Percentiles rank a stretch among this genome's conserved stretches.
phyloP scores from a whole-genome alignment of 2,888 invertebrate species.

The Caenorhabditis auriculariae region DNA sequence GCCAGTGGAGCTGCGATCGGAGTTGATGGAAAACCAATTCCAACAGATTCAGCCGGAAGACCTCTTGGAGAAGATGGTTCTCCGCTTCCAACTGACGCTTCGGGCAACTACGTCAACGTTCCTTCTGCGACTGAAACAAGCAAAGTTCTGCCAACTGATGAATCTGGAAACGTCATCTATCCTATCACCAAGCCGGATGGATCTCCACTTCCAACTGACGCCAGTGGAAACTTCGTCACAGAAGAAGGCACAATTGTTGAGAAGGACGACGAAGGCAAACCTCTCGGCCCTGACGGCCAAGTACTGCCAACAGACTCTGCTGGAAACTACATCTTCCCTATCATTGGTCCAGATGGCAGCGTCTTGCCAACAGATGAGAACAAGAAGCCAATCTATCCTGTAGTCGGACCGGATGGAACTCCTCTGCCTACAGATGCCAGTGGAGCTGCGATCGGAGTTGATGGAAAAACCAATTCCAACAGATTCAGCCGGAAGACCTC shows the following conservation, averaged over 20 bases:
- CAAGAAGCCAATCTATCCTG: conserved; percentile 5
- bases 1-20: conserved; percentile 6
- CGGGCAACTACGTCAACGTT: conserved; percentile 12
- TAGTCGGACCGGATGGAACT: conserved; percentile 13
- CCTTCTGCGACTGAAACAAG: not conserved
- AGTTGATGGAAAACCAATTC: not conserved
- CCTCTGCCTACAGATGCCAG: conserved; percentile 10
- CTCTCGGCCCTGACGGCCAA: conserved; percentile 10
- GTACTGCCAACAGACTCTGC: conserved; percentile 12
- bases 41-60: conserved; percentile 1
- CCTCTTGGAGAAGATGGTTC: conserved; percentile 18
- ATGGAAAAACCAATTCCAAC: conserved; percentile 15
- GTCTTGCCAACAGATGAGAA: conserved; percentile 1
- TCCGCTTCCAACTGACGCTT: conserved; percentile 18
- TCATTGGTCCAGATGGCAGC: conserved; percentile 14
- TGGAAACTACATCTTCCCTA: conserved; percentile 12
- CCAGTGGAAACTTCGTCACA: conserved; percentile 16
- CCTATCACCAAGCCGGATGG: conserved; percentile 12
- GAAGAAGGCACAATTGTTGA: conserved; percentile 7
- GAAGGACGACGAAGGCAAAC: conserved; percentile 17
- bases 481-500: conserved; percentile 5
- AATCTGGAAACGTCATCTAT: conserved; percentile 4
- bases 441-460: conserved; percentile 8
- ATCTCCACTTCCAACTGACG: conserved; percentile 28
- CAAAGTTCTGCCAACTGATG: conserved; percentile 9